Conservation (phyloP, 2,888 invertebrate species). For the Cryptus armator region DNA sequence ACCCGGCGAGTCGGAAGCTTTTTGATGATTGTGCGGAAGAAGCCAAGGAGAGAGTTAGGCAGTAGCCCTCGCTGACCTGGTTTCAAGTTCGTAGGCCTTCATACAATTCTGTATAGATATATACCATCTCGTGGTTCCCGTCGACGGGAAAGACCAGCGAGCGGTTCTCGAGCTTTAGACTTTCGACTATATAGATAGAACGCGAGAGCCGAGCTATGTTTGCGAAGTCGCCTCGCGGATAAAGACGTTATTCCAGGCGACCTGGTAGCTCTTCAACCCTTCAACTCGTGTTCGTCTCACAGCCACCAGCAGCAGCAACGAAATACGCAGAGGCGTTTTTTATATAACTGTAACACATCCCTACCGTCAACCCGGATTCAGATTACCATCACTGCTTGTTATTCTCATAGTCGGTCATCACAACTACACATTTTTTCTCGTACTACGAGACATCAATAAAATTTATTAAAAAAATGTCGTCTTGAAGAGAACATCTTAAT, state of each 20-base stretch:
- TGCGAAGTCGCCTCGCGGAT: conserved; percentile 68
- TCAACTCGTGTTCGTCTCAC: not conserved
- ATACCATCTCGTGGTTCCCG: conserved; percentile 2
- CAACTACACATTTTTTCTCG: too few species aligned
- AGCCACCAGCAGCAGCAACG: not conserved
- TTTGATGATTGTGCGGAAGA: conserved; percentile 30
- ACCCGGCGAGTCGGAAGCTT: conserved; percentile 32
- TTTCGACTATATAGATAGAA: conserved; percentile 9
- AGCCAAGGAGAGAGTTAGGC: not conserved
- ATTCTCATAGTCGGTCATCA: not conserved
- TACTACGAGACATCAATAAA: too few species aligned
- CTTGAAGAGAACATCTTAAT: too few species aligned
- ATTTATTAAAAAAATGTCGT: too few species aligned
- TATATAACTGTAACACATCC: not conserved
- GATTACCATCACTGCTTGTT: not conserved
- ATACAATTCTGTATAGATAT: conserved; percentile 1
- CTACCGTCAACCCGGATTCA: not conserved
- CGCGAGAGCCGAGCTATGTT: conserved; percentile 57
- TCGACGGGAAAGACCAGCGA: conserved; percentile 22
- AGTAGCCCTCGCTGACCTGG: conserved; percentile 53
- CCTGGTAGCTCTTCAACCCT: conserved; percentile 64
- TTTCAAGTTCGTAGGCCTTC: conserved; percentile 51
- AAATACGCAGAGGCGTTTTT: not conserved
- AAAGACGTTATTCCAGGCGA: conserved; percentile 75
- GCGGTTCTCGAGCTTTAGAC: conserved; percentile 29